Evolutionary conservation across 1,140 invertebrate genomes (phyloP), one percentile per base, ranked within the genome.

Genomic region (Penaeus vannamei): DNA sequence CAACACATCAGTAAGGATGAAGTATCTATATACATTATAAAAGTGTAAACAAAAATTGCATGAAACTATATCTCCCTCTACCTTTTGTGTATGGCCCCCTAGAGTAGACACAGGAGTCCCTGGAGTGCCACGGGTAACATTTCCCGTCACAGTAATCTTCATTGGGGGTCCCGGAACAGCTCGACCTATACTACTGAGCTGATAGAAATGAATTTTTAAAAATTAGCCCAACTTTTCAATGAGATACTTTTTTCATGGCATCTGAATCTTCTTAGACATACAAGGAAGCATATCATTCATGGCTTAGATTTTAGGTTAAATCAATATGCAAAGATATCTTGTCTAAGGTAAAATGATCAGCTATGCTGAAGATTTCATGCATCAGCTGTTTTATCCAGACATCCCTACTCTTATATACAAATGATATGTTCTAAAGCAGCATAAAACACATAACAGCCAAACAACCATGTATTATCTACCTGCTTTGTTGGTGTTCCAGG

Each of bases 101-200:
- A 87, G 79, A 19, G 86, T 87, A 53, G 86, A 87, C 46, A 81
- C 62, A 1, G 86, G 86, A 23, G 86, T 87, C n/a, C 86, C 86
- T 20, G 86, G 72, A 36, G 86, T 87, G 59, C 86, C 86, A 23
- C 86, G 77, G n/a, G 86, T 79, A 17, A 87, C 72, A 77, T 87
- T 87, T 22, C 86, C 86, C 46, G 86, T 87, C 26, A 87, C 86
- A 10, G 86, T 87, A 23, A 87, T 87, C 79, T 87, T 87, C 86
- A 87, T 87, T 36, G 86, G 86, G 7, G 86, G 86, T n/a, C 86
- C 86, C 53, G 86, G 86, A 59, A 87, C 26, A 17, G 86, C 77
- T 10, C 86, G 77, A 66, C 79, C 59, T 20, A 87, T 87, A 8
- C 86, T 79, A 32, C 77, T 69, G 22, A 87, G 42, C 86, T 87